Evolutionary conservation across 1,140 invertebrate genomes (phyloP), one percentile per base, ranked within the genome.

Genomic region (Papilio glaucus): DNA sequence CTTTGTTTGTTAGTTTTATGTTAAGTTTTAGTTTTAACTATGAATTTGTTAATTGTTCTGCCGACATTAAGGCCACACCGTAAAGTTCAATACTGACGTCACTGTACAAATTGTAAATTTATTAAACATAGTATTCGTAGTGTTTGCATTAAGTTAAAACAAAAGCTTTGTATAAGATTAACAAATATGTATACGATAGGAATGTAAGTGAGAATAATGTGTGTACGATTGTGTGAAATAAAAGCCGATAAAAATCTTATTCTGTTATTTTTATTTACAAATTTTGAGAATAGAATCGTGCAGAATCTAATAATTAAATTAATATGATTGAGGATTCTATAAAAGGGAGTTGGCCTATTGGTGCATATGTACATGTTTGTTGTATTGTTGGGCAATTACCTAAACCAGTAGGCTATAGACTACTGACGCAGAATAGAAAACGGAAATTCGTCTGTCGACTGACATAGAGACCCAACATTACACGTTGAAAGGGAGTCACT

Each of bases 1-100:
- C 90, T 92, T 89, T 90, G 89, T 90, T 89, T 90, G 90, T 90
- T 92, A 92, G 83, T 91, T 92, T 92, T 91, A 90, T 89, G 87
- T 92, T 92, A 88, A 91, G 90, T 91, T 91, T 91, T 85, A 83
- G 87, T 91, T 92, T 90, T 87, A 85, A 88, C 85, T 78, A 83
- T 83, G 72, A 74, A 72, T 77, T 83, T 85, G 79, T 88, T 85
- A 72, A 69, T 88, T 86, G 77, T 88, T 89, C 77, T 78, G 77
- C 90, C 88, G 88, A 82, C 90, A 91, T 92, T 92, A 92, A 88
- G 89, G 89, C 82, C 80, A 74, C 72, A 80, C 72, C 74, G 42
- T 80, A 81, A 78, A 72, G 42, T 72, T 33, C 67, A 69, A 24
- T 15, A 67, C 15, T 53, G 29, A 33, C 18, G 42, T 69, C 24